Evolutionary conservation across 1,140 invertebrate species (phyloP), one percentile per base, ranked within the genome.

Genomic region (Eupristina koningsbergeri): DNA sequence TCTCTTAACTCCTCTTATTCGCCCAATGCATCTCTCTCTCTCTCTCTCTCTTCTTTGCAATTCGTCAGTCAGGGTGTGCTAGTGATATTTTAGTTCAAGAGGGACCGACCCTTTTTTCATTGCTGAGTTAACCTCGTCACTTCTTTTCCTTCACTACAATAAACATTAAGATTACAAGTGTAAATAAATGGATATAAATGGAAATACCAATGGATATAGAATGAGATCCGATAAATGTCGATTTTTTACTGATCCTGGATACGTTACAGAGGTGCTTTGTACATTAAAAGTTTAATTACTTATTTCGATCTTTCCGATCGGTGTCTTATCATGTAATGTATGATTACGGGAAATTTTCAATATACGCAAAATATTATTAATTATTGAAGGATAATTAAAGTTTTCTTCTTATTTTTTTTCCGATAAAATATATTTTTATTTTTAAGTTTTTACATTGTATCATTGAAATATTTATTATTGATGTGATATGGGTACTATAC

Each of bases 201-300:
- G n/a, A n/a, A n/a, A 29, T 74, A 31, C 26, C n/a, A 50, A 74
- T 36, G 41, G 15, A 45, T 73, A 73, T 47, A 67, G 8, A 36
- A 67, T 19, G 31, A 15, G 29, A 67, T 39, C 1, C 64, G 64
- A 67, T 34, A 67, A 67, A 15, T 71, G 45, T 74, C 45, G 31
- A 61, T 61, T 34, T 77, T 29, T 58, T 50, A n/a, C 50, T 39
- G 53, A 77, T 50, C 74, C 61, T 75, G 73, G 73, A 34, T 75
- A 75, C 34, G 39, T 29, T 73, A 45, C 41, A 3, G 29, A 73
- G 39, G 45, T 73, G 29, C 45, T 31, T 73, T 29, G 17, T 19
- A 11, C 19, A 41, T n/a, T 50, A 74, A 6, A 47, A 31, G 3
- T 50, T 7, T 26, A 13, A 41, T 50, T 74, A 71, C n/a, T 71